phyloP scores from a whole-genome alignment of 2,113 vertebrate species.

The Enhydra lutris region DNA sequence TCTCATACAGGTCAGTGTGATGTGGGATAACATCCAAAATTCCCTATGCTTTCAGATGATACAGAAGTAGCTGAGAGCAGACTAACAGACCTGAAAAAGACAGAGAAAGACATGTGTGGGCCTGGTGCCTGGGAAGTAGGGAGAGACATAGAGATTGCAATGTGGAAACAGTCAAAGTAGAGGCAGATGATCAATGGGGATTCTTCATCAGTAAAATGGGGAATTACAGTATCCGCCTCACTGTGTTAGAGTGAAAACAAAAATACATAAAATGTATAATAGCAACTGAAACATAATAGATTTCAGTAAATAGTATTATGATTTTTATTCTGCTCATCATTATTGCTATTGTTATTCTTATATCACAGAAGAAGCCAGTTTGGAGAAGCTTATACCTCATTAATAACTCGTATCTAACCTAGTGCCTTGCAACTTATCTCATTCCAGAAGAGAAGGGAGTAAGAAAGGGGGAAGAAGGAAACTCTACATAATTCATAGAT shows the following conservation, averaged over 20 bases:
- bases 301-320: not conserved
- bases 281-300: not conserved
- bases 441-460: not conserved
- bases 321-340: not conserved
- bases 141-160: not conserved
- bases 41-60: not conserved
- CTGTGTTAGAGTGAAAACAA: not conserved
- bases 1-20: not conserved
- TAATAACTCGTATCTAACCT: not conserved
- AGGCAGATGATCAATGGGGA: not conserved
- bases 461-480: not conserved
- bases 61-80: not conserved
- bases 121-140: not conserved
- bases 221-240: not conserved
- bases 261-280: not conserved
- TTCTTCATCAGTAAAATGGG: not conserved
- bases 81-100: not conserved
- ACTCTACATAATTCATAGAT: not conserved
- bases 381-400: not conserved
- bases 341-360: not conserved
- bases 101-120: not conserved
- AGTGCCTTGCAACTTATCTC: not conserved
- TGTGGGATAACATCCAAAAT: not conserved
- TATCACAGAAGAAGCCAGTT: not conserved
- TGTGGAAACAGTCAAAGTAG: not conserved